Base-by-base conservation (phyloP, 1,140 invertebrate genomes). In the Drosophila yakuba region DNA sequence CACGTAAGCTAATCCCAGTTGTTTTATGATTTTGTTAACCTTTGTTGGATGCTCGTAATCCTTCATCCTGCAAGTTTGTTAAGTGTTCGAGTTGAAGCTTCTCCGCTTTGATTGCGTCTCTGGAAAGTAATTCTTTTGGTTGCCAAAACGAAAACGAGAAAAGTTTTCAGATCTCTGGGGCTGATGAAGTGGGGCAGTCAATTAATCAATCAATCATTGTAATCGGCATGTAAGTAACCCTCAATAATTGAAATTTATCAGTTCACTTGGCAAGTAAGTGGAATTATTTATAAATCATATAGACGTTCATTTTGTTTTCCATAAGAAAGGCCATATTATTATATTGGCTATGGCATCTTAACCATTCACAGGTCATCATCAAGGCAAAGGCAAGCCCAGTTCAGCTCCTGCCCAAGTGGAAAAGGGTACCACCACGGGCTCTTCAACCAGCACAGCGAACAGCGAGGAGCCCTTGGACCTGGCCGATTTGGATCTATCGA, bases 401-500 rank as follows among this genome's bases (percentile, higher is more conserved):
- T 47, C 76, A 35, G 77, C 76, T 54, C 85, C 92, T 51, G 56
- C 57, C 45, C 86, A 47, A 25, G 60, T 28, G 23, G 78, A 80
- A 25, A 68, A 69, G 44, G 54, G 7, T 35, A 39, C n/a, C n/a
- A 8, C 25, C 8, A 14, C n/a, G n/a, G 14, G 20, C 11, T 20
- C 36, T 2, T 14, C 41, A 45, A 20, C 20, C 4, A 8, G 20
- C 11, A 47, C 51, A 1, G 50, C 8, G 7, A 63, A 15, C 32
- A 44, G 17, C 50, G 92, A 93, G 74, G 93, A 93, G 86, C 93
- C 93, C 45, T 90, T 95, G 71, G 94, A 95, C 91, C 93, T 95
- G 86, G 94, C 94, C 41, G 94, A 95, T 80, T 92, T 95, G 73
- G 94, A 95, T 92, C 85, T 95, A 62, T 95, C 94, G 78, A 93